phyloP scores from a whole-genome alignment of 2,888 invertebrate species.

The Calameuta idolon region DNA sequence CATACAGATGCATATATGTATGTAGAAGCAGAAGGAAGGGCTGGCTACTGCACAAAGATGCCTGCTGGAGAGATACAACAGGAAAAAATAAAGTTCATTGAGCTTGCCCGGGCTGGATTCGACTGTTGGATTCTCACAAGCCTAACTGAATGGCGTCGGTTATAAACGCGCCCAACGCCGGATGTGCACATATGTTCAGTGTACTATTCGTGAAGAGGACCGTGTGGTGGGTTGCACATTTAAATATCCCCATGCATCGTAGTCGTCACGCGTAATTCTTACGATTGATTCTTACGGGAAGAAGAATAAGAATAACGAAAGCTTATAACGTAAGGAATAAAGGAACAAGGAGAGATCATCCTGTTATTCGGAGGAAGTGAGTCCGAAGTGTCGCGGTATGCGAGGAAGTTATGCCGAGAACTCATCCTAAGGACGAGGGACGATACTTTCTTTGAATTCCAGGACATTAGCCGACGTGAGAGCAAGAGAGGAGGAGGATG shows the following conservation, averaged over 20 bases:
- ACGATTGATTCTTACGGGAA: neutral
- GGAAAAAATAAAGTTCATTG: slow-evolving; percentile 2
- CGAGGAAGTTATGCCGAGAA: neutral
- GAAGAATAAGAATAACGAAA: neutral
- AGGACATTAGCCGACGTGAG: neutral
- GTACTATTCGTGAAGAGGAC: neutral
- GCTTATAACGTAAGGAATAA: neutral
- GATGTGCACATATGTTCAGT: slow-evolving; percentile 7
- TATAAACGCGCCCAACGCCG: slow-evolving; percentile 8
- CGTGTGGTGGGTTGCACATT: neutral
- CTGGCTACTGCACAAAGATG: neutral
- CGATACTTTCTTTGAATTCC: neutral
- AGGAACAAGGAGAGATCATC: neutral
- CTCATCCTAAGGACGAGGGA: neutral
- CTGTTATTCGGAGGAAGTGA: neutral
- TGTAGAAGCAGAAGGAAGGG: neutral
- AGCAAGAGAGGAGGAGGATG: neutral
- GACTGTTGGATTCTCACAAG: neutral
- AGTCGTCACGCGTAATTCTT: neutral
- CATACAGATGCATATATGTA: neutral
- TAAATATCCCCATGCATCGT: neutral
- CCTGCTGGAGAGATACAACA: neutral
- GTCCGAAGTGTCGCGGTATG: neutral
- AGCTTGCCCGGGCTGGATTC: neutral
- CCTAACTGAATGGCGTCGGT: slow-evolving; percentile 2